These are phyloP conservation scores for Drosophila pseudotakahashii DNA, from an alignment of 2,888 invertebrate species.

Conservation along the genomic window DNA sequence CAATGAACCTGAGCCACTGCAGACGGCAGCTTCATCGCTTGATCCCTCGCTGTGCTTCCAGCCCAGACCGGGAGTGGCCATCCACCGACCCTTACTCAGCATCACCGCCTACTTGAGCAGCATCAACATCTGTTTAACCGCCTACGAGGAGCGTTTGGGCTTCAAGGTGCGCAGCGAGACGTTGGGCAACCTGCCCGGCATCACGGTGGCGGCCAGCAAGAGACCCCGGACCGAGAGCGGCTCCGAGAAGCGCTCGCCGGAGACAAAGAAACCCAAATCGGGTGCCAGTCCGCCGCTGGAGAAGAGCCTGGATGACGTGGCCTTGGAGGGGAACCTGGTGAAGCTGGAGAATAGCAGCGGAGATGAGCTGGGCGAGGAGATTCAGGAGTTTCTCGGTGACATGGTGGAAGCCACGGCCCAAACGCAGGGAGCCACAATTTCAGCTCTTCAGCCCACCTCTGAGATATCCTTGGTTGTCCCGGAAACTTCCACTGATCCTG, in stretches of 20 bases:
- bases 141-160: constrained; percentile 90
- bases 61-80: constrained; percentile 87
- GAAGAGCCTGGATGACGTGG: constrained; percentile 50
- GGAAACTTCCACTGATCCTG: neutral
- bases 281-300: constrained; percentile 47
- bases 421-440: neutral
- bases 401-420: constrained; percentile 1
- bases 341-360: constrained; percentile 61
- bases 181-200: constrained; percentile 75
- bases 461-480: neutral
- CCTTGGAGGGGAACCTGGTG: neutral
- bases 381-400: constrained; percentile 67
- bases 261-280: constrained; percentile 85
- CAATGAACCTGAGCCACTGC: constrained; percentile 1
- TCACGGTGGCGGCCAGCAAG: constrained; percentile 63
- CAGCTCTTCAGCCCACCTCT: constrained; percentile 1
- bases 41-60: constrained; percentile 83
- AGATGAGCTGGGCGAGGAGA: constrained; percentile 77
- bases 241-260: constrained; percentile 85
- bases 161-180: constrained; percentile 85
- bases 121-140: constrained; percentile 90
- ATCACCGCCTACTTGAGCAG: constrained; percentile 91
- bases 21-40: constrained; percentile 25
- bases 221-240: constrained; percentile 87
- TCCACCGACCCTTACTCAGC: constrained; percentile 90